These are phyloP conservation scores for Mesaphorura yosii DNA, from an alignment of 1,140 invertebrate species.

Conservation along the genomic window DNA sequence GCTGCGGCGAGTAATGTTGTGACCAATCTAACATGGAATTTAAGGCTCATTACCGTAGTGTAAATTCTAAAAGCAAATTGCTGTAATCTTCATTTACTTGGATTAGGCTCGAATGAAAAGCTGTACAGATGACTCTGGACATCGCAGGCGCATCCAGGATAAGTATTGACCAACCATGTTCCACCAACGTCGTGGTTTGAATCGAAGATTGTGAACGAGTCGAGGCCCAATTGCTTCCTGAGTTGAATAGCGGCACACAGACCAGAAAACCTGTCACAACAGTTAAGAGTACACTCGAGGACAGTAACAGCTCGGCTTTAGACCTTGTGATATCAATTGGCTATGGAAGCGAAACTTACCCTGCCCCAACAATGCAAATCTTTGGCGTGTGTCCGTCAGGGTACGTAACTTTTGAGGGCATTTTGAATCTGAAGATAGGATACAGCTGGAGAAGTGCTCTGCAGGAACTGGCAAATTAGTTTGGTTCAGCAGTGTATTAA, in stretches of 20 bases:
- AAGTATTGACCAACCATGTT: constrained; percentile 20
- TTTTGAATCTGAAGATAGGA: no score
- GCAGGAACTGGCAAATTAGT: no score
- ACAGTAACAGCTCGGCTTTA: not conserved
- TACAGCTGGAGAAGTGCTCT: no score
- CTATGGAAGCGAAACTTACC: constrained; percentile 3
- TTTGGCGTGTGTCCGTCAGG: constrained; percentile 2
- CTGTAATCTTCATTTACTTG: constrained; percentile 13
- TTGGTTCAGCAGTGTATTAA: no score
- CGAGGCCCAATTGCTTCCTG: constrained; percentile 8
- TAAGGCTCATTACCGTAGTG: not conserved
- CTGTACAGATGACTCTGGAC: constrained; percentile 19
- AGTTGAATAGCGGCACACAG: constrained; percentile 17
- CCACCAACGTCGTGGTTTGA: constrained; percentile 19
- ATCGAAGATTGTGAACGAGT: constrained; percentile 12
- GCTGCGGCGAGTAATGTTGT: constrained; percentile 11
- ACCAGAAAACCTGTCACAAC: constrained; percentile 16
- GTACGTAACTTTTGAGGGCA: not conserved
- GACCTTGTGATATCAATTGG: no score
- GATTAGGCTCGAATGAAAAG: constrained; percentile 22
- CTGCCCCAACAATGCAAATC: constrained; percentile 8
- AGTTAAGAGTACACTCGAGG: not conserved
- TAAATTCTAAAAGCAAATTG: not conserved
- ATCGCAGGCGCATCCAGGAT: constrained; percentile 22
- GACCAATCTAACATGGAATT: constrained; percentile 16